Evolutionary conservation across 2,113 vertebrate genomes (phyloP).

Genomic region (Vimba vimba): DNA sequence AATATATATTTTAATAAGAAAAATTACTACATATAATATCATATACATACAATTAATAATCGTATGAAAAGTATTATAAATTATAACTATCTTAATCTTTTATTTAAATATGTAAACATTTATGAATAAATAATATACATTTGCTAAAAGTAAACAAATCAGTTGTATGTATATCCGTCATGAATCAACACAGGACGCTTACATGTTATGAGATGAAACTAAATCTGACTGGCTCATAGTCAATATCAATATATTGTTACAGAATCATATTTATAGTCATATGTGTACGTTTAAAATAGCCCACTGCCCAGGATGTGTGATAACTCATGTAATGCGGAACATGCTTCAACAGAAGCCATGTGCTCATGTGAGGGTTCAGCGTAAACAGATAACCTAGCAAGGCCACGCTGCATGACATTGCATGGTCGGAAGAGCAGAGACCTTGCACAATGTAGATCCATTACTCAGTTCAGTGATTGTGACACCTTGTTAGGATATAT

Average conservation of each 20-base stretch:
- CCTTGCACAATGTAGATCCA: conserved; percentile 43
- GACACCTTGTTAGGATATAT: conserved; percentile 43
- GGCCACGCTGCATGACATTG: conserved; percentile 34
- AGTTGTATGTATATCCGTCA: background rate
- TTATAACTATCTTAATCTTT: background rate
- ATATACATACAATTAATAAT: background rate
- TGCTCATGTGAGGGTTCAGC: background rate
- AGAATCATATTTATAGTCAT: background rate
- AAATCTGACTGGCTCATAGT: background rate
- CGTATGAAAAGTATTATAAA: background rate
- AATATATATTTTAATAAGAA: background rate
- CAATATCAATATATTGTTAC: background rate
- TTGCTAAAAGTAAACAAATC: background rate
- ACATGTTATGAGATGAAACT: no score
- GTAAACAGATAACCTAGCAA: conserved; percentile 28
- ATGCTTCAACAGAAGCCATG: background rate
- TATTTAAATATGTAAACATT: background rate
- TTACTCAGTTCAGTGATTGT: conserved; percentile 46
- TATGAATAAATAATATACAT: background rate
- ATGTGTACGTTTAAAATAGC: background rate
- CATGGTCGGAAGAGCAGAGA: conserved; percentile 38
- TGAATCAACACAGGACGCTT: background rate
- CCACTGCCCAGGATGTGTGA: background rate
- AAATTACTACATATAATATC: background rate
- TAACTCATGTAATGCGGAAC: background rate